These are phyloP conservation scores for Machaerirhynchus nigripectus DNA, from an alignment of 2,113 vertebrate genomes.

Conservation along the genomic window DNA sequence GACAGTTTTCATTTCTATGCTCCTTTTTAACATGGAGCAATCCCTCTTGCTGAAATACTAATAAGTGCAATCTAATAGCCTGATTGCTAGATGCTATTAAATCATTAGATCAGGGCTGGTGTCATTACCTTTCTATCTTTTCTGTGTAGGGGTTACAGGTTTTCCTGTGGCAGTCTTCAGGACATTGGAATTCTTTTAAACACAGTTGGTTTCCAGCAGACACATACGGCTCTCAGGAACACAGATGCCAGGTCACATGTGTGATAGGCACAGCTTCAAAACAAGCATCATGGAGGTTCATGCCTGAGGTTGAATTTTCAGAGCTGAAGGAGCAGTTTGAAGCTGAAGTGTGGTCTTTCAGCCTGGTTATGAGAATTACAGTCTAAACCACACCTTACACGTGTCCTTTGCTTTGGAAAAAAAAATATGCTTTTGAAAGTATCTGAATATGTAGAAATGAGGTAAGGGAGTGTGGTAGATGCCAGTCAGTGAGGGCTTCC, in stretches of 20 bases:
- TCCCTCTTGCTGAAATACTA: neutral
- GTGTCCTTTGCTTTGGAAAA: neutral
- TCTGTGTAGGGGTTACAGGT: neutral
- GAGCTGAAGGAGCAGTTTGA: neutral
- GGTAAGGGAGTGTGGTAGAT: neutral
- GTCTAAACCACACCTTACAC: neutral
- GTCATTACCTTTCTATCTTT: neutral
- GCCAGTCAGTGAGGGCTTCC: neutral
- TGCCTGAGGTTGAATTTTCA: neutral
- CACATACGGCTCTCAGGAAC: neutral
- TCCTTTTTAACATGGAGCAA: neutral
- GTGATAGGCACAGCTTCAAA: neutral
- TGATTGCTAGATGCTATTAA: neutral
- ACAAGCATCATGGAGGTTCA: fast-evolving
- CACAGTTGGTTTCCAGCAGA: neutral
- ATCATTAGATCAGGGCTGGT: neutral
- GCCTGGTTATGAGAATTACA: neutral
- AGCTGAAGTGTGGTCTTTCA: neutral
- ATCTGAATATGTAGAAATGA: neutral
- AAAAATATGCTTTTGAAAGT: neutral
- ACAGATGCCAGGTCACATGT: neutral
- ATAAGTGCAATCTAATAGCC: neutral
- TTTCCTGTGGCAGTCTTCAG: neutral
- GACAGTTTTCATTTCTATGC: neutral
- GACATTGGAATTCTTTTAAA: neutral